Conservation (phyloP, 1,140 invertebrate species). For the Cyclargus thomasi region DNA sequence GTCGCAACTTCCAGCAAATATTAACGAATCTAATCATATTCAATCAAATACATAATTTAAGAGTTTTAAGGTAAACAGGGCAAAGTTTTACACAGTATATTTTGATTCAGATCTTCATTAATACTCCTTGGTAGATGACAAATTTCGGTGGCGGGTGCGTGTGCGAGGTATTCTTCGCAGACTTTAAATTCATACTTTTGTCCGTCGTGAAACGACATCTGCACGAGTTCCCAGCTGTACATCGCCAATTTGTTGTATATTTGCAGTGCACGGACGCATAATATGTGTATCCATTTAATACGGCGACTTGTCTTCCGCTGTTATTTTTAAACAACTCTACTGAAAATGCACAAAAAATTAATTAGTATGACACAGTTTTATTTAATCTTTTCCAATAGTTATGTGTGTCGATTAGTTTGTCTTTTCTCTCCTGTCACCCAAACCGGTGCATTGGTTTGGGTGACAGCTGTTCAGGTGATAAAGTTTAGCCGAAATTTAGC, state of each 20-base stretch:
- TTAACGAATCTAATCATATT: too few relatives aligned
- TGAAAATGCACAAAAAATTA: background rate
- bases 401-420: too few relatives aligned
- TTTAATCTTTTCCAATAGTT: background rate
- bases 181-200: background rate
- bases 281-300: background rate
- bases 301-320: constrained; percentile 2
- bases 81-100: background rate
- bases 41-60: too few relatives aligned
- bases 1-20: background rate
- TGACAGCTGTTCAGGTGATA: too few relatives aligned
- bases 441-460: too few relatives aligned
- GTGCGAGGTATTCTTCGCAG: background rate
- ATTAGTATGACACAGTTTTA: background rate
- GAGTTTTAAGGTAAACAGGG: too few relatives aligned
- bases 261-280: background rate
- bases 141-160: background rate
- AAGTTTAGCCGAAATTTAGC: too few relatives aligned
- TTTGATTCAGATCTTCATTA: background rate
- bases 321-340: constrained; percentile 12
- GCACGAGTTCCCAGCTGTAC: background rate
- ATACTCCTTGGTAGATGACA: background rate
- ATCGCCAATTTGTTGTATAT: background rate
- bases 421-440: too few relatives aligned
- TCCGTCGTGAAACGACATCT: background rate